Evolutionary conservation across 2,888 invertebrate species (phyloP).

Genomic region (Conchocele bisecta): DNA sequence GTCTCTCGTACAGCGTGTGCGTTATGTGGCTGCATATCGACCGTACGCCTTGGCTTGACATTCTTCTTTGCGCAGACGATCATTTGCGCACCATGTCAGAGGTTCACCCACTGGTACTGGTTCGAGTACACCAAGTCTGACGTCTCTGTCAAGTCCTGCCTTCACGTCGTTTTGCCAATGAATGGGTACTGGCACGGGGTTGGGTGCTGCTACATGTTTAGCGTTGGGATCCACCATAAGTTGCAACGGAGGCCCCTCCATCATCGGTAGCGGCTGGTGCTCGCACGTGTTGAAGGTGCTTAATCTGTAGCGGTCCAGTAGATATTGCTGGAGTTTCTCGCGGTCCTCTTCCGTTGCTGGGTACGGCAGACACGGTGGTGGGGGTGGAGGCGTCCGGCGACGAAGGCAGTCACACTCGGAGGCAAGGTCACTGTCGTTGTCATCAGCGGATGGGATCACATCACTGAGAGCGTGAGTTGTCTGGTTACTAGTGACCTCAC

Average conservation of each 20-base stretch:
- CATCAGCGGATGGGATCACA: no score
- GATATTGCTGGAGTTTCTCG: slow-evolving; percentile 23
- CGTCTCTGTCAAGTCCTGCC: slow-evolving; percentile 37
- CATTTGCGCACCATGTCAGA: slow-evolving; percentile 58
- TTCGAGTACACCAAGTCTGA: slow-evolving; percentile 40
- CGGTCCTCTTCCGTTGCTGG: slow-evolving; percentile 49
- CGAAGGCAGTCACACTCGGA: neutral
- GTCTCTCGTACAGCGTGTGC: slow-evolving; percentile 54
- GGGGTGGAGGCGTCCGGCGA: slow-evolving; percentile 19
- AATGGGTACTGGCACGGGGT: slow-evolving; percentile 46
- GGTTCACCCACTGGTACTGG: slow-evolving; percentile 43
- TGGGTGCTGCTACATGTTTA: slow-evolving; percentile 35
- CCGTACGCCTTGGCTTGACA: slow-evolving; percentile 42
- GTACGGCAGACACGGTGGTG: slow-evolving; percentile 21
- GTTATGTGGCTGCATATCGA: slow-evolving; percentile 61
- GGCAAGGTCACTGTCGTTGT: no score
- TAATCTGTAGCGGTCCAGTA: slow-evolving; percentile 43
- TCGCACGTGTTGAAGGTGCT: slow-evolving; percentile 57
- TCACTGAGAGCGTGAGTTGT: no score
- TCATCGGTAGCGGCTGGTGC: slow-evolving; percentile 48
- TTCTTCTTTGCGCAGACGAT: slow-evolving; percentile 39
- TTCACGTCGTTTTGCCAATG: slow-evolving; percentile 40
- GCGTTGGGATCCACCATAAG: slow-evolving; percentile 42
- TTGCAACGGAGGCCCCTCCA: slow-evolving; percentile 32
- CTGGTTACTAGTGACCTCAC: no score